These are phyloP conservation scores for Leguminivora glycinivorella DNA, from an alignment of 1,140 invertebrate genomes.

Conservation along the genomic window DNA sequence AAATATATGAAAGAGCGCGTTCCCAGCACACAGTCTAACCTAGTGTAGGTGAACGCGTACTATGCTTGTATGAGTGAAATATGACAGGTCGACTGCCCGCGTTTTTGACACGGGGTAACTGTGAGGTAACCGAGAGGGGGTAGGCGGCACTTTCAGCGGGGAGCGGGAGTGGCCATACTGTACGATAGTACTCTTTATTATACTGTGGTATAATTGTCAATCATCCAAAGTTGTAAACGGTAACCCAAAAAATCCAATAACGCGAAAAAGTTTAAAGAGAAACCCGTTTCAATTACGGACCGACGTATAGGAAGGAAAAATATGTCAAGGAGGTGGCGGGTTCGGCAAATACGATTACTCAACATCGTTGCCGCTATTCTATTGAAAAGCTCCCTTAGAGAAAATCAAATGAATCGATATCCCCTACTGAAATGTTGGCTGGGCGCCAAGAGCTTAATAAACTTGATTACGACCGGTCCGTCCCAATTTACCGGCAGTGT, in stretches of 20 bases:
- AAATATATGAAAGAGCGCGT: no score
- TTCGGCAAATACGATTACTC: conserved; percentile 40
- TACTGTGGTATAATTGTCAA: conserved; percentile 25
- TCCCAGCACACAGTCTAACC: no score
- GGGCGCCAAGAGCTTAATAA: conserved; percentile 53
- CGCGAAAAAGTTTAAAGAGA: conserved; percentile 28
- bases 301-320: conserved; percentile 24
- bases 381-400: conserved; percentile 40
- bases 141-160: no score
- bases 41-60: no score
- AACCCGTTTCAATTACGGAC: conserved; percentile 25
- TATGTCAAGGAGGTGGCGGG: conserved; percentile 28
- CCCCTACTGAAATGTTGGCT: conserved; percentile 47
- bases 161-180: no score
- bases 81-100: no score
- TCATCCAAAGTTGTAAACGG: conserved; percentile 24
- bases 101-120: no score
- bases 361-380: conserved; percentile 35
- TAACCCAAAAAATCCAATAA: conserved; percentile 23
- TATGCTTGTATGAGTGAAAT: no score
- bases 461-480: conserved; percentile 51
- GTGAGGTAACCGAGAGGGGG: no score
- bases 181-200: no score
- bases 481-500: conserved; percentile 43
- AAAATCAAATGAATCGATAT: conserved; percentile 56